Base-by-base conservation (phyloP, 2,113 vertebrate species). In the Gallinago media region DNA sequence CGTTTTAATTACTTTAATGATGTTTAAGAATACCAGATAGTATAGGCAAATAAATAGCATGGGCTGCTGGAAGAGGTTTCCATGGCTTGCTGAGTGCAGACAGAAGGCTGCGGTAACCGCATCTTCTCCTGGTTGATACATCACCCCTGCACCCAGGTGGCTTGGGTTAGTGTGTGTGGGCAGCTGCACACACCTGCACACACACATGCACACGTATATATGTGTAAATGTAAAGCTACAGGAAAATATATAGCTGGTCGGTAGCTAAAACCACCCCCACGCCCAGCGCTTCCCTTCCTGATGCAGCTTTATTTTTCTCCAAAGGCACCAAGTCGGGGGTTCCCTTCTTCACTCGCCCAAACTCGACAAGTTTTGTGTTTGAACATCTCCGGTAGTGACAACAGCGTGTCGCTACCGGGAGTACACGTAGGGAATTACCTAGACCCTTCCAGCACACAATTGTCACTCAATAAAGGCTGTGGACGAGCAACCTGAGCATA, bases 1-100 rank as follows among this genome's bases (percentile, higher is more conserved):
- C 66, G 15, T 18, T 92, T 96, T 94, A 96, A 95, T 96, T 92
- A 86, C 79, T 94, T 94, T 86, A 95, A 97, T 85, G 79, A 72
- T 94, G 88, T 94, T 94, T 95, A 94, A 96, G 83, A 89, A 94
- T 68, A 89, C 40, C 94, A 72, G 83, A 86, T 87, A 96, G 55
- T 47, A 77, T 25, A 73, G 86, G 76, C 61, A 96, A 95, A 94
- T 94, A 94, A 92, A 89, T 86, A 89, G 88, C 88, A 13, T 7
- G 50, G 58, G 76, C 71, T 91, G 76, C 52, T 68, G 68, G 54
- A 67, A 56, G 89, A 36, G 70, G 36, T 54, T 88, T 84, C 68
- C 29, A 1, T 5, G 63, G 82, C 75, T 92, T 47, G 61, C 32
- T 6, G 79, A 29, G 66, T 0, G 52, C 86, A 62, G 85, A 12